Conservation (phyloP, 2,797 vertebrate species). For the Alosa sapidissima region DNA sequence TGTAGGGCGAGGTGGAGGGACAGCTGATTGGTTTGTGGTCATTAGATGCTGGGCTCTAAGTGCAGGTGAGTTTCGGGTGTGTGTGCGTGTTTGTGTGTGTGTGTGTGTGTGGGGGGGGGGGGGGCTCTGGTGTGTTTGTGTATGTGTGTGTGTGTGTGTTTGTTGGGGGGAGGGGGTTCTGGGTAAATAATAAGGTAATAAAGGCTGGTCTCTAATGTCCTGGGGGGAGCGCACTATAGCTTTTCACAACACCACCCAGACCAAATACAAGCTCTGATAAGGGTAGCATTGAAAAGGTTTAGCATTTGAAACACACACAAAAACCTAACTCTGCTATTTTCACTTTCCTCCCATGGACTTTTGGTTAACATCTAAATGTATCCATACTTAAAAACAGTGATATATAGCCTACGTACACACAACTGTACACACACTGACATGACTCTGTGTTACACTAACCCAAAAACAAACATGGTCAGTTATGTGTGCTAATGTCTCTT, state of each 20-base stretch:
- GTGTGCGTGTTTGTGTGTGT: slow-evolving; percentile 46
- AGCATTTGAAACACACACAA: background rate
- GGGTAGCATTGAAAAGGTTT: slow-evolving; percentile 54
- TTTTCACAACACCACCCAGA: slow-evolving; percentile 50
- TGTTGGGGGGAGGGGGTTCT: slow-evolving; percentile 71
- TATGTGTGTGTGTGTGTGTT: slow-evolving; percentile 3
- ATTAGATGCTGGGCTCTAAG: slow-evolving; percentile 73
- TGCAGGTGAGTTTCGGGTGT: slow-evolving; percentile 60
- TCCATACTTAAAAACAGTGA: background rate
- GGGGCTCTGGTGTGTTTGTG: slow-evolving; percentile 30
- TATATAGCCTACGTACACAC: background rate
- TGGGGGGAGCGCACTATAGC: slow-evolving; percentile 49
- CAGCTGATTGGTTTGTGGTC: slow-evolving; percentile 72
- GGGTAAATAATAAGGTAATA: slow-evolving; percentile 85
- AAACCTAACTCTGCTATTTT: background rate
- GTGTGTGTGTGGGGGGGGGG: slow-evolving; percentile 72
- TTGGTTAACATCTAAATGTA: background rate
- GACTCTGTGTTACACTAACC: background rate
- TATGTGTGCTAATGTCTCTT: background rate
- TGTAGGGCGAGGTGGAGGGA: background rate
- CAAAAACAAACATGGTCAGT: background rate
- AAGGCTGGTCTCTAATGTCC: slow-evolving; percentile 71
- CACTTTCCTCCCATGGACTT: background rate
- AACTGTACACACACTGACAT: background rate
- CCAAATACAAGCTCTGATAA: slow-evolving; percentile 75